phyloP scores from a whole-genome alignment of 2,113 vertebrate genomes.

The Tenrec ecaudatus region DNA sequence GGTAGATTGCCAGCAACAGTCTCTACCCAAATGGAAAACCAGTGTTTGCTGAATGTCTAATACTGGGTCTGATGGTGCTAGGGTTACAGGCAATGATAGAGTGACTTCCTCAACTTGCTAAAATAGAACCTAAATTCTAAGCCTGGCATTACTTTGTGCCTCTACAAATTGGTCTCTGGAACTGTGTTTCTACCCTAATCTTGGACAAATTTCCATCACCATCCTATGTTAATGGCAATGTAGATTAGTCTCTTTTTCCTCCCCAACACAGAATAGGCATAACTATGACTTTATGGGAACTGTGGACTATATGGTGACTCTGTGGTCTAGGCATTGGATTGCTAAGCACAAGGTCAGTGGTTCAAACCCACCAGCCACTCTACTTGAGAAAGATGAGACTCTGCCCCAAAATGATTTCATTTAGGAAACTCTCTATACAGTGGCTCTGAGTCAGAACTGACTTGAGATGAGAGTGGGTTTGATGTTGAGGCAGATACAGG shows the following conservation, averaged over 20 bases:
- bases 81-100: background rate
- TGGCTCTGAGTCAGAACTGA: too few relatives aligned
- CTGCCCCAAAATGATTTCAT: too few relatives aligned
- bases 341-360: too few relatives aligned
- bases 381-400: too few relatives aligned
- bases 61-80: background rate
- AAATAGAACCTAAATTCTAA: background rate
- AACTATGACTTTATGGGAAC: background rate
- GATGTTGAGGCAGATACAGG: too few relatives aligned
- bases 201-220: background rate
- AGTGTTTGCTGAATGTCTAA: background rate
- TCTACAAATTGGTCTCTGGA: background rate
- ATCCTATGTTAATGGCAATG: background rate
- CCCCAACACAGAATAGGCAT: background rate
- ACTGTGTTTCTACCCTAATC: background rate
- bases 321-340: too few relatives aligned
- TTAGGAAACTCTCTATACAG: too few relatives aligned
- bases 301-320: too few relatives aligned
- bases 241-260: background rate
- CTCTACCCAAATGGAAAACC: slow-evolving; percentile 17
- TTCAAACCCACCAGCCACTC: too few relatives aligned
- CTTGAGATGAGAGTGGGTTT: too few relatives aligned
- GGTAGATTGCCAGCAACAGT: background rate
- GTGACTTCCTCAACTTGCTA: background rate
- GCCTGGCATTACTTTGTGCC: background rate